Base-by-base conservation (phyloP, 92 coral and sea anemone species). In the Porites lobata region DNA sequence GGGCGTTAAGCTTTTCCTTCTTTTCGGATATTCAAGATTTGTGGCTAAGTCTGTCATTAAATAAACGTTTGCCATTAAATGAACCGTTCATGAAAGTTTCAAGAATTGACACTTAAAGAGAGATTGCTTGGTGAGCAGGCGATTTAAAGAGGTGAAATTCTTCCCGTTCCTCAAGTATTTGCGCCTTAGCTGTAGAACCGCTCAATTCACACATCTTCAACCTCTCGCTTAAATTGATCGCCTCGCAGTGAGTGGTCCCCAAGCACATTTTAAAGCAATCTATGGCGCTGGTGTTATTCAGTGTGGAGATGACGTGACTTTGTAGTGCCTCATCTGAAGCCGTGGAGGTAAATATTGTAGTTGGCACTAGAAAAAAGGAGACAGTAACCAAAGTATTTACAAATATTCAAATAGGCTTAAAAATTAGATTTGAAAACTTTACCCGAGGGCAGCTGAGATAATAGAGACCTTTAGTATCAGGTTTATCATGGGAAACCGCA, bases 261-360 rank as follows among this genome's bases (percentile, higher is more conserved):
- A 81, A 54, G 69, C 86, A 81, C 68, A 69, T 6, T 68, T 54
- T 69, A 50, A 53, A 56, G 9, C 86, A 81, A n/a, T 56, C 68
- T 68, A 8, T 81, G 65, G 69, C 85, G 54, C 69, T 75, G 10
- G 66, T 21, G 8, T 7, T 51, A 53, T 20, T 81, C 67, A 12
- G n/a, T 17, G 56, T 26, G 15, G 76, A 67, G 26, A 81, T 68
- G 65, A 81, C 68, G 65, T 67, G 19, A 81, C 76, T 52, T 2
- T 51, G 54, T 2, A 69, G 19, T 6, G 85, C 85, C 73, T 69
- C 69, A 24, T 56, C 75, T 50, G 76, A 19, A 9, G 66, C 85
- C 9, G 15, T 68, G 29, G 65, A 47, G 6, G 13, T 21, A 75
- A 75, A 75, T 50, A 77, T 17, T 19, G 81, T 50, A 29, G 11